Evolutionary conservation across 2,797 vertebrate genomes (phyloP).

Genomic region (Lepilemur ruficaudatus): DNA sequence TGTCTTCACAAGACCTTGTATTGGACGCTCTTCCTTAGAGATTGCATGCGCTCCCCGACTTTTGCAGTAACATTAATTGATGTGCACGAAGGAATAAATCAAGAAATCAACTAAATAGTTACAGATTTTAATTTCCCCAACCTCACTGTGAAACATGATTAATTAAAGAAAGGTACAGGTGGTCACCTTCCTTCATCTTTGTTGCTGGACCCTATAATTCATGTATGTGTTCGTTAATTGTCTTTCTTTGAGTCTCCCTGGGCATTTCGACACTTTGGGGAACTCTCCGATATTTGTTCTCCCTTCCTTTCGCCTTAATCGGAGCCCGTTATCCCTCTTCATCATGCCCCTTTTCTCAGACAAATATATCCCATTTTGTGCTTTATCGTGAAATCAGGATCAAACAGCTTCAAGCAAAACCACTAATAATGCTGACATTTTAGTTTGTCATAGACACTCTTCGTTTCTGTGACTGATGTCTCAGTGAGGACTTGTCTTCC

Average conservation of each 20-base stretch:
- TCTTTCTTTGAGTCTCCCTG: neutral
- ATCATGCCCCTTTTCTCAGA: neutral
- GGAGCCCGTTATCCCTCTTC: neutral
- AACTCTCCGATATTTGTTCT: neutral
- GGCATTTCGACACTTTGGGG: neutral
- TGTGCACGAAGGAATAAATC: neutral
- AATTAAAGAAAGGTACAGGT: neutral
- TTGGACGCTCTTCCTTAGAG: neutral
- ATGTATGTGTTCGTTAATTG: neutral
- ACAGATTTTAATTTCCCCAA: neutral
- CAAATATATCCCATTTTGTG: constrained; percentile 21
- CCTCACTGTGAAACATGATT: rapidly evolving
- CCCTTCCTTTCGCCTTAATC: neutral
- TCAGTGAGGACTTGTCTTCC: neutral
- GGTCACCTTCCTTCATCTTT: neutral
- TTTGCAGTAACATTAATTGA: neutral
- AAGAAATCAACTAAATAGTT: neutral
- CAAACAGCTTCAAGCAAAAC: constrained; percentile 52
- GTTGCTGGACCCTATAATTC: neutral
- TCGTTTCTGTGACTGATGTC: constrained; percentile 56
- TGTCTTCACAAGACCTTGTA: neutral
- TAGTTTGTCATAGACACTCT: constrained; percentile 42
- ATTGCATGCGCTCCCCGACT: rapidly evolving
- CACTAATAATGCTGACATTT: constrained; percentile 73
- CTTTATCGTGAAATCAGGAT: constrained; percentile 47